phyloP scores from a whole-genome alignment of 2,113 vertebrate genomes.

The Marmota monax region DNA sequence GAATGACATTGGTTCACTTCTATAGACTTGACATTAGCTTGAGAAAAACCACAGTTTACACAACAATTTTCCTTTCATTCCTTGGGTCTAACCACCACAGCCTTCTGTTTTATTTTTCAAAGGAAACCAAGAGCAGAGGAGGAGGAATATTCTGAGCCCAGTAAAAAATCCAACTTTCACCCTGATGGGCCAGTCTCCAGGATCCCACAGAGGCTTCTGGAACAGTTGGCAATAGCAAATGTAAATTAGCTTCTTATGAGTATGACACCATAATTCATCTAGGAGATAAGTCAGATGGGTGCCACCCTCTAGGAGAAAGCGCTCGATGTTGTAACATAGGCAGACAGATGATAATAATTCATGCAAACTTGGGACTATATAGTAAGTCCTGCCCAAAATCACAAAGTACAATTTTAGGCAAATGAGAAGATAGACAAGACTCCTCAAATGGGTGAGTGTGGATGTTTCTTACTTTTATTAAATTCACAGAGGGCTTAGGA shows the following conservation, averaged over 20 bases:
- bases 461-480: not conserved
- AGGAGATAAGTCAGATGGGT: not conserved
- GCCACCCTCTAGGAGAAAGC: not conserved
- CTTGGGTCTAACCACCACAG: not conserved
- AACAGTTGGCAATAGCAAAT: not conserved
- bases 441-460: not conserved
- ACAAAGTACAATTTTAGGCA: not conserved
- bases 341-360: not conserved
- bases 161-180: not conserved
- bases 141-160: not conserved
- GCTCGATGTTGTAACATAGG: not conserved
- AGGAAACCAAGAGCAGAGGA: not conserved
- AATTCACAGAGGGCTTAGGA: not conserved
- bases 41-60: not conserved
- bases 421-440: not conserved
- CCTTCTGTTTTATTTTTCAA: not conserved
- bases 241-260: not conserved
- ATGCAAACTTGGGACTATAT: not conserved
- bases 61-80: not conserved
- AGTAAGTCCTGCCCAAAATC: not conserved
- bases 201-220: not conserved
- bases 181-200: not conserved
- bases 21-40: not conserved
- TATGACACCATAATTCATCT: not conserved
- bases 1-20: not conserved